Conservation (phyloP, 2,888 invertebrate genomes). For the Lottia scabra region DNA sequence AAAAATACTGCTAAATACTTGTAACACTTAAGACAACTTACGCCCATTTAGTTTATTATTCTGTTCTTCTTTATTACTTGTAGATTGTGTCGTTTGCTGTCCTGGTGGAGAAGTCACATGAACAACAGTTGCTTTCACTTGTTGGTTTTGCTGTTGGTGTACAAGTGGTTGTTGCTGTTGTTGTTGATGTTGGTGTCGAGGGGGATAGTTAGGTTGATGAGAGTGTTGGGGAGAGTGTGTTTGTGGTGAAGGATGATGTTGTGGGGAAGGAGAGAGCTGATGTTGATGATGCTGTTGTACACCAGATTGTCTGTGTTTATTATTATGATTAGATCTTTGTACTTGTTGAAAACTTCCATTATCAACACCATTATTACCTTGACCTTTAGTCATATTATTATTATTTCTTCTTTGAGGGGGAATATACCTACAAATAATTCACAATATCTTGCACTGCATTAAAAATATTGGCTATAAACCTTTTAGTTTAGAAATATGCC, state of each 20-base stretch:
- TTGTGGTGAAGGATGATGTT: no score
- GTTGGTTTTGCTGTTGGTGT: slow-evolving; percentile 7
- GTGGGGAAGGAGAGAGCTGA: slow-evolving; percentile 3
- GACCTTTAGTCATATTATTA: slow-evolving; percentile 16
- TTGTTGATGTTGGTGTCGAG: slow-evolving; percentile 16
- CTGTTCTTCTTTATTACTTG: no score
- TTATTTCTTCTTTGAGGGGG: slow-evolving; percentile 42
- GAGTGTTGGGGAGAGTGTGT: neutral
- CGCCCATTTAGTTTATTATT: no score
- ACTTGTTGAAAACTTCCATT: slow-evolving; percentile 13
- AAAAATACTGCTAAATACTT: no score
- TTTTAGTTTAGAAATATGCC: no score
- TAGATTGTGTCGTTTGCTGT: neutral
- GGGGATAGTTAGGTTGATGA: slow-evolving; percentile 8
- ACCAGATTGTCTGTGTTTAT: neutral
- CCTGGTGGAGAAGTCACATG: neutral
- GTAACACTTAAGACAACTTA: no score
- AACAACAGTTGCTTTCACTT: neutral
- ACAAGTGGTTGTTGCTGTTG: slow-evolving; percentile 1
- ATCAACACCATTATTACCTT: slow-evolving; percentile 10
- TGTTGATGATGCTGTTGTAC: slow-evolving; percentile 17
- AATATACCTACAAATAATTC: slow-evolving; percentile 38
- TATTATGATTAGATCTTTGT: slow-evolving; percentile 4
- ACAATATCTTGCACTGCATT: no score
- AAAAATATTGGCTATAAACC: no score